Base-by-base conservation (phyloP, 2,888 invertebrate species). In the Smittia sp. region DNA sequence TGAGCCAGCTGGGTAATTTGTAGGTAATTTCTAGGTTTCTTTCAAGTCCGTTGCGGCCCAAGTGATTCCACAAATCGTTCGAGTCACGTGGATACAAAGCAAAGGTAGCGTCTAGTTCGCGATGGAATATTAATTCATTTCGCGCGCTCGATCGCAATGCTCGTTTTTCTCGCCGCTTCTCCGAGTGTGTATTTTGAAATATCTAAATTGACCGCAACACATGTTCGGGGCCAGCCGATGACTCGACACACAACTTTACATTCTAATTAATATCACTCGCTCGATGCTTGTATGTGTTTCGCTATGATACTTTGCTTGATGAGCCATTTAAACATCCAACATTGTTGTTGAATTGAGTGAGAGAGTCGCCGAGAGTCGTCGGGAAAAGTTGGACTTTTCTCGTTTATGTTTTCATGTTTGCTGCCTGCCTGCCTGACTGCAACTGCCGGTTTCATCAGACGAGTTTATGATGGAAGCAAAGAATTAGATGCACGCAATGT, bases 191-290 rank as follows among this genome's bases (percentile, higher is more conserved):
- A 25, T 69, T 69, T 69, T 69, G 69, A 69, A 69, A 69, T 69
- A 41, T 69, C 54, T 69, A 69, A 69, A 69, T 69, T 69, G 69
- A 69, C 69, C 69, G 54, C 69, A 69, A 69, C 69, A 69, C 27
- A 69, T 69, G 69, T 69, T 69, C 69, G 69, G 69, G 46, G 11
- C 4, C 46, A 46, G 46, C 46, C 46, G 46, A 46, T 46, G 46
- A 46, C 46, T 46, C 46, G n/a, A 58, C 18, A 58, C 22, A 58
- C 18, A 58, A 11, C 58, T 1, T 58, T 58, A 58, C 20, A 58
- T n/a, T 46, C 6, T 58, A 58, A 58, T 58, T 58, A 58, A 58
- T 22, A 58, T 58, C 20, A 58, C 58, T 18, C 58, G 9, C 18
- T 20, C 2, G 20, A 58, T 58, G 18, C 22, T 58, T 58, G 58